phyloP scores from a whole-genome alignment of 2,113 vertebrate species.

The Serinus canaria region DNA sequence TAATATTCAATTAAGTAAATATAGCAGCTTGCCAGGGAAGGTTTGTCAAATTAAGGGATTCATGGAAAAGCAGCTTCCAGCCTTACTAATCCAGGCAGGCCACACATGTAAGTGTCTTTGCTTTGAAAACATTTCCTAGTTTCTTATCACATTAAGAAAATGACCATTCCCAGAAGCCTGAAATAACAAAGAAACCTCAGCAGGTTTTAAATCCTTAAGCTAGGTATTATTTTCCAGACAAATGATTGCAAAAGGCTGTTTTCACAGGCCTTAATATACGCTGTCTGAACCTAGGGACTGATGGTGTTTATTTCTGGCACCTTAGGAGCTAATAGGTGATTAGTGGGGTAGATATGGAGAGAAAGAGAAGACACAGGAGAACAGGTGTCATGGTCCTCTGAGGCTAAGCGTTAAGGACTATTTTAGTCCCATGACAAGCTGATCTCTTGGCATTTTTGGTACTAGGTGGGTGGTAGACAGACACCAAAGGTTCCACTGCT shows the following conservation, averaged over 20 bases:
- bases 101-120: constrained; percentile 23
- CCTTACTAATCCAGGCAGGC: neutral
- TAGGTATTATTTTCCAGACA: constrained; percentile 64
- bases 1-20: neutral
- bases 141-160: constrained; percentile 63
- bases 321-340: constrained; percentile 61
- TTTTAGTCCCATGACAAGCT: neutral
- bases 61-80: neutral
- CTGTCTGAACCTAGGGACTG: neutral
- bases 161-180: constrained; percentile 44
- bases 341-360: constrained; percentile 37
- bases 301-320: constrained; percentile 67
- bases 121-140: constrained; percentile 55
- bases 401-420: neutral
- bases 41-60: neutral
- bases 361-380: constrained; percentile 2
- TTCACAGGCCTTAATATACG: constrained; percentile 11
- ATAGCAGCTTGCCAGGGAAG: neutral
- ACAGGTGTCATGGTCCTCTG: constrained; percentile 43
- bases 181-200: constrained; percentile 56
- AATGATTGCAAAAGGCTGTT: constrained; percentile 8
- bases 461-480: constrained; percentile 65
- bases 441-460: constrained; percentile 36
- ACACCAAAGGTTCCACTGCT: constrained; percentile 59
- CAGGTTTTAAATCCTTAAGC: constrained; percentile 47